A percentile compares a stretch with the other conserved stretches of the same genome.
phyloP scores from a whole-genome alignment of 2,888 invertebrate genomes.

The Lochmaea crataegi region DNA sequence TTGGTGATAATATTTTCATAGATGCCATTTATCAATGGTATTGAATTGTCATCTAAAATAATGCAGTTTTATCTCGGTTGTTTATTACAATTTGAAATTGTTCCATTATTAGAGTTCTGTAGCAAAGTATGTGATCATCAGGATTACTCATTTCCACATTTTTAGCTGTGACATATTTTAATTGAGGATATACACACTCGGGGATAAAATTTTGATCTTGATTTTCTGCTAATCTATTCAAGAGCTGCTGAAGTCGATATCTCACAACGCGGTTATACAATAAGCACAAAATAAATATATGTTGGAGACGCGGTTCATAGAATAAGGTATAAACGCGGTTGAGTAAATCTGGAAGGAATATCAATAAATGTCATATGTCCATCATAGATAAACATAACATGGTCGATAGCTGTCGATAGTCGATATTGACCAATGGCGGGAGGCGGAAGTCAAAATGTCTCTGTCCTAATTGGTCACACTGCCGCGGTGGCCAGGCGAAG shows the following conservation, averaged over 20 bases:
- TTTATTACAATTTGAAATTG: neutral
- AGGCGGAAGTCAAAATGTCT: no score
- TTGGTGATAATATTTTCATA: neutral
- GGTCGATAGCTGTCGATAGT: no score
- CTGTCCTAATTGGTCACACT: no score
- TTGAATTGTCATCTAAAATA: slow-evolving; percentile 5
- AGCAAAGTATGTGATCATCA: slow-evolving; percentile 2
- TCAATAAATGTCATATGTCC: no score
- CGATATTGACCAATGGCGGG: no score
- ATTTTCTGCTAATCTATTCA: slow-evolving; percentile 23
- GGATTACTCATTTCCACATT: neutral
- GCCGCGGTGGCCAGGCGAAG: no score
- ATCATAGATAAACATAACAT: no score
- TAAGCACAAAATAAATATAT: no score
- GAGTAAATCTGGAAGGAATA: no score
- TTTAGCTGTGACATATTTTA: neutral
- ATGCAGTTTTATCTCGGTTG: slow-evolving; percentile 6
- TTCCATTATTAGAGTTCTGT: slow-evolving; percentile 1
- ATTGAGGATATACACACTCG: no score
- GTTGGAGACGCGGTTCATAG: no score
- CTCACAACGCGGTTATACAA: neutral
- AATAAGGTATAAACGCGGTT: no score
- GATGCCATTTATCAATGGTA: slow-evolving; percentile 1
- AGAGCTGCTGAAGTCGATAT: slow-evolving; percentile 22
- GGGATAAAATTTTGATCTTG: slow-evolving; percentile 22